Evolutionary conservation across 2,888 invertebrate species (phyloP).

Genomic region (Tyria jacobaeae): DNA sequence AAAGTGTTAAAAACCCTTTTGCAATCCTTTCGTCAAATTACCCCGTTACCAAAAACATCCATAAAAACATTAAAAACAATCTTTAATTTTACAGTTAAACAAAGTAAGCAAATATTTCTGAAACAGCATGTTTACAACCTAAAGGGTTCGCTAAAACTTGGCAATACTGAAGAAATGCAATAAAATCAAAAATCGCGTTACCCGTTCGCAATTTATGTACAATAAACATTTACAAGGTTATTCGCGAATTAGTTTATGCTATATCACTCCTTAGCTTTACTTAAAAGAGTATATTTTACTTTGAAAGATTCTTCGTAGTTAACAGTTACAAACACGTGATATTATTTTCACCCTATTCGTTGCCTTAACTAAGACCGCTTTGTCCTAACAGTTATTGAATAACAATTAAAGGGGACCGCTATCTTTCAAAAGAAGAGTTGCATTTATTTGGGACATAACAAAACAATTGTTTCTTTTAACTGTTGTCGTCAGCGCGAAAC

Average conservation of each 20-base stretch:
- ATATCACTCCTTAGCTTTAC: conserved; percentile 2
- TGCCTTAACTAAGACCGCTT: conserved; percentile 77
- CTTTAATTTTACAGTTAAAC: conserved; percentile 38
- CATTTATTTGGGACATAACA: conserved; percentile 74
- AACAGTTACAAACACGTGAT: conserved; percentile 53
- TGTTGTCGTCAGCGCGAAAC: conserved; percentile 70
- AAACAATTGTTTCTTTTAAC: conserved; percentile 58
- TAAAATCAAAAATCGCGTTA: conserved; percentile 66
- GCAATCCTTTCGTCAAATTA: conserved; percentile 69
- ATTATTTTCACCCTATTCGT: conserved; percentile 75
- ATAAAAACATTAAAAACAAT: conserved; percentile 58
- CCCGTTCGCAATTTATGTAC: conserved; percentile 65
- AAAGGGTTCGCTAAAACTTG: conserved; percentile 71
- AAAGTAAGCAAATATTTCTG: conserved; percentile 54
- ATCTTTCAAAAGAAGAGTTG: conserved; percentile 75
- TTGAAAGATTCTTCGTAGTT: conserved; percentile 18
- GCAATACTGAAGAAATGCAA: conserved; percentile 60
- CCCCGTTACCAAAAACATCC: conserved; percentile 59
- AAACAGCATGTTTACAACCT: conserved; percentile 55
- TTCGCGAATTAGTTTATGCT: conserved; percentile 18
- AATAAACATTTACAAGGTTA: conserved; percentile 57
- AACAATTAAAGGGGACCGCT: conserved; percentile 78
- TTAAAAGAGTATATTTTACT: conserved; percentile 34
- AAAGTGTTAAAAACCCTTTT: neutral
- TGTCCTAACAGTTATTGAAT: conserved; percentile 68